Conservation (phyloP, 2,888 invertebrate genomes). For the Hirudinaria manillensis region DNA sequence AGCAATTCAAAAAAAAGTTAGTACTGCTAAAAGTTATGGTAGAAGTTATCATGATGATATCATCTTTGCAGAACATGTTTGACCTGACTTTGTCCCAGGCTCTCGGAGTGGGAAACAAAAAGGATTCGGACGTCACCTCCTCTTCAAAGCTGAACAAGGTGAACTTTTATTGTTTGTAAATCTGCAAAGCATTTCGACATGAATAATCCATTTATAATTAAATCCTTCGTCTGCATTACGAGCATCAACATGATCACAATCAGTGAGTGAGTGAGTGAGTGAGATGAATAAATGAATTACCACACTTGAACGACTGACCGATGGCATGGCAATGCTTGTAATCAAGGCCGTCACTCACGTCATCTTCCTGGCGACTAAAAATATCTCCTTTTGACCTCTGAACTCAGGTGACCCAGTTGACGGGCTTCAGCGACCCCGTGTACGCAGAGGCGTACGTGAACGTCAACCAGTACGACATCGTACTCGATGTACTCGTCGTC, state of each 20-base stretch:
- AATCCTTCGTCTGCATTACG: not conserved
- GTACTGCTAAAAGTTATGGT: too few species aligned
- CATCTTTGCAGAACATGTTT: conserved; percentile 68
- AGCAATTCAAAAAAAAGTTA: too few species aligned
- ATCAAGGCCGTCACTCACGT: too few species aligned
- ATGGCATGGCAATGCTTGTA: too few species aligned
- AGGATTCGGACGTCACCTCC: conserved; percentile 56
- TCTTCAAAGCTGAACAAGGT: conserved; percentile 63
- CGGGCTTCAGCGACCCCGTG: conserved; percentile 97
- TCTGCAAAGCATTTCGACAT: not conserved
- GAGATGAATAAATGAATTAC: too few species aligned
- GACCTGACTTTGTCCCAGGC: conserved; percentile 87
- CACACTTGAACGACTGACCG: too few species aligned
- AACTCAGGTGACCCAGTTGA: conserved; percentile 74
- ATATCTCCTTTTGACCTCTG: too few species aligned
- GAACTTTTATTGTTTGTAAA: not conserved
- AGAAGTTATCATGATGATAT: too few species aligned
- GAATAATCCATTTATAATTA: not conserved
- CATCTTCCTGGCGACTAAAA: too few species aligned
- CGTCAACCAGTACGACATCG: conserved; percentile 84
- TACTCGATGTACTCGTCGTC: conserved; percentile 84
- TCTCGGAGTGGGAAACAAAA: conserved; percentile 61
- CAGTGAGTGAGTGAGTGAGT: too few species aligned
- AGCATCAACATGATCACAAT: too few species aligned
- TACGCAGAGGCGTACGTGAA: conserved; percentile 99